Conservation (phyloP, 2,888 invertebrate species). For the Cheilosia urbana region DNA sequence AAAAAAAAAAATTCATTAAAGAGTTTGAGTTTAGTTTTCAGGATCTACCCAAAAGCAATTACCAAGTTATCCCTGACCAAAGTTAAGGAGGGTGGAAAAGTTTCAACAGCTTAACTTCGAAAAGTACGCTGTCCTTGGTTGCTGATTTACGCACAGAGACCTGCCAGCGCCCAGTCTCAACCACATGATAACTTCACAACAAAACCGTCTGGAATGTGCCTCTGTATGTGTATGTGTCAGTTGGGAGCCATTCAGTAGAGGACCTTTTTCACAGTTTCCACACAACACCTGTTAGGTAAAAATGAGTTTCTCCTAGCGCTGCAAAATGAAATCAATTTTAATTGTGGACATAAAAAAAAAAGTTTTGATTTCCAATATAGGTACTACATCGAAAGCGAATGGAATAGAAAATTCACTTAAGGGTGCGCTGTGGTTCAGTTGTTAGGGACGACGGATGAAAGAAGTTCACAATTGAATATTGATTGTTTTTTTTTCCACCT, state of each 20-base stretch:
- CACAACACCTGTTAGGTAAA: constrained; percentile 11
- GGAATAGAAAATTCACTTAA: constrained; percentile 10
- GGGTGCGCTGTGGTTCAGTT: constrained; percentile 18
- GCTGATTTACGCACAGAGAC: constrained; percentile 11
- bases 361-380: constrained; percentile 35
- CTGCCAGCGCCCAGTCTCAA: neutral
- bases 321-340: constrained; percentile 38
- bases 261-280: constrained; percentile 9
- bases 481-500: constrained; percentile 2
- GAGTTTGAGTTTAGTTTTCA: constrained; percentile 46
- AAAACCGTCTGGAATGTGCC: neutral
- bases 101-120: constrained; percentile 34
- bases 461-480: constrained; percentile 38
- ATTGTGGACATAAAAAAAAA: constrained; percentile 27
- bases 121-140: constrained; percentile 35
- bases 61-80: constrained; percentile 29
- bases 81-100: constrained; percentile 31
- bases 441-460: neutral
- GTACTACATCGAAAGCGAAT: neutral
- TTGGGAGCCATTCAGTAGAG: neutral
- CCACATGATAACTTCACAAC: constrained; percentile 10
- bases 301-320: neutral
- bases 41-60: constrained; percentile 53
- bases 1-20: constrained; percentile 28
- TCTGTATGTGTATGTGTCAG: neutral